A percentile compares a stretch with the other conserved stretches of the same genome.
phyloP scores from a whole-genome alignment of 2,888 invertebrate genomes.

The Netelia melanura region DNA sequence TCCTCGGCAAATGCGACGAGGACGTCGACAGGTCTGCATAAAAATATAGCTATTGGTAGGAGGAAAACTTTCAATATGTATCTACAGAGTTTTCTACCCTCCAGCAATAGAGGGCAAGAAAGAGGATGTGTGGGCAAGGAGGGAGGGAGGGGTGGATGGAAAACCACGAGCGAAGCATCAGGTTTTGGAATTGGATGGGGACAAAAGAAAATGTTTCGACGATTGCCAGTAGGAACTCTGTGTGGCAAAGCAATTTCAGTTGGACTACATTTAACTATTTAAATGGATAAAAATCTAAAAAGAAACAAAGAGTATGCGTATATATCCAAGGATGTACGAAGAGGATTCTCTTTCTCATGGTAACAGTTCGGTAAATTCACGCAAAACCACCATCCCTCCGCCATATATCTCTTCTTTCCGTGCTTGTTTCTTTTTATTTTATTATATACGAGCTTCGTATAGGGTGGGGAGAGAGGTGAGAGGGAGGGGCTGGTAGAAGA shows the following conservation, averaged over 20 bases:
- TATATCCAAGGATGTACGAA: constrained; percentile 3
- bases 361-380: constrained; percentile 51
- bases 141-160: not conserved
- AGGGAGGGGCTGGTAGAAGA: constrained; percentile 5
- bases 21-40: not conserved
- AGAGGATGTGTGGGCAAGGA: not conserved
- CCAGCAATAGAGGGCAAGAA: not conserved
- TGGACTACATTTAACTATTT: constrained; percentile 54
- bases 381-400: constrained; percentile 54
- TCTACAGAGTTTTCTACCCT: not conserved
- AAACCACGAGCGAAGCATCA: constrained; percentile 32
- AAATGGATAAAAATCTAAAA: constrained; percentile 51
- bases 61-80: not conserved
- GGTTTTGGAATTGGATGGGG: constrained; percentile 44
- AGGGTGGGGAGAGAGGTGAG: not conserved
- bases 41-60: not conserved
- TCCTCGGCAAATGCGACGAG: not conserved
- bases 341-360: constrained; percentile 42
- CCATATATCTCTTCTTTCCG: constrained; percentile 42
- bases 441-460: constrained; percentile 35
- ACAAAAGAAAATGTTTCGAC: constrained; percentile 47
- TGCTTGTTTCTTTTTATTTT: constrained; percentile 59
- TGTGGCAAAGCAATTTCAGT: constrained; percentile 52
- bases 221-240: constrained; percentile 22
- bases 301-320: not conserved